Conservation (phyloP, 2,797 vertebrate genomes). For the Gallirallus australis region DNA sequence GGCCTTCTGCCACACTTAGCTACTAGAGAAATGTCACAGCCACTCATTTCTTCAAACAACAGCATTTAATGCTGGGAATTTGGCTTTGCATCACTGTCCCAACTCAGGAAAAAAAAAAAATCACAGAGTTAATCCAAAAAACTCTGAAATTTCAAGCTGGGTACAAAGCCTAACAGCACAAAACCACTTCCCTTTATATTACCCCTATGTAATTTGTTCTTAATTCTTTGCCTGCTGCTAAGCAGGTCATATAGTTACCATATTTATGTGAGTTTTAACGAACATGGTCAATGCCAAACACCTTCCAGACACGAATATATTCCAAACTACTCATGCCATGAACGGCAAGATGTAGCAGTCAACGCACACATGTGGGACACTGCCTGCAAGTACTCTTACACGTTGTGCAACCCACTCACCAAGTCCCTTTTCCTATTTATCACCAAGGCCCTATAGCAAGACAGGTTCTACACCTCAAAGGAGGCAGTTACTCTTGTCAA, state of each 20-base stretch:
- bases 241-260: background rate
- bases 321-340: fast-evolving
- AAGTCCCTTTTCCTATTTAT: background rate
- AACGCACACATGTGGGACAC: background rate
- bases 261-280: background rate
- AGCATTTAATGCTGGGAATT: background rate
- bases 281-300: background rate
- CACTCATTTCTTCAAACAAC: background rate
- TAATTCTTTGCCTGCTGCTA: background rate
- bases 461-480: background rate
- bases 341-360: background rate
- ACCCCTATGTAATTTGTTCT: background rate
- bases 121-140: background rate
- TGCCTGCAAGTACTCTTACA: background rate
- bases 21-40: background rate
- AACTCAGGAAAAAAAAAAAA: background rate
- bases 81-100: background rate
- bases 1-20: background rate
- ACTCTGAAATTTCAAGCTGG: background rate
- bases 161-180: background rate
- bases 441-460: background rate
- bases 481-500: background rate
- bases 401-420: fast-evolving
- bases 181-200: background rate
- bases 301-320: background rate